Conservation (phyloP, 2,113 vertebrate genomes). For the Labrus mixtus region DNA sequence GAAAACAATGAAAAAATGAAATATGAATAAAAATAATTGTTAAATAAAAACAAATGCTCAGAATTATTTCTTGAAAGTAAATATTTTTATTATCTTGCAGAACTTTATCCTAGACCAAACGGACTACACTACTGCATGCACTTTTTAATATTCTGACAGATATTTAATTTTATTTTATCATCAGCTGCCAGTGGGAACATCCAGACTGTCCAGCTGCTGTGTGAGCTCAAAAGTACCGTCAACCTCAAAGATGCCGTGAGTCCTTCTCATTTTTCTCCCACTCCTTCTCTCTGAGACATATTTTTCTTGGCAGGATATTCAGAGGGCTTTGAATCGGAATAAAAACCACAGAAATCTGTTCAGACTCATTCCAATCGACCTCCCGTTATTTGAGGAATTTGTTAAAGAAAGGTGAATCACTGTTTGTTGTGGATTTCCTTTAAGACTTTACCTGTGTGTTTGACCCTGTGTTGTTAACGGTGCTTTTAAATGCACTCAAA, state of each 20-base stretch:
- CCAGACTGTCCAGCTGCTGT: conserved; percentile 88
- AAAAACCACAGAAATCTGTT: conserved; percentile 27
- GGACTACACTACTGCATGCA: not conserved
- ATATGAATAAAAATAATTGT: too few relatives aligned
- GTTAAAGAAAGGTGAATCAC: not conserved
- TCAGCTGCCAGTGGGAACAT: conserved; percentile 88
- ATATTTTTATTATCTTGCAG: too few relatives aligned
- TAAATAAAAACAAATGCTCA: too few relatives aligned
- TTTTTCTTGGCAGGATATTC: conserved; percentile 43
- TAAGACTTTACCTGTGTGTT: not conserved
- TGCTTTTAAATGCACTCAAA: not conserved
- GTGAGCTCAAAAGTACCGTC: conserved; percentile 89
- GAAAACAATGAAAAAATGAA: too few relatives aligned
- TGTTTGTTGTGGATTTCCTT: not conserved
- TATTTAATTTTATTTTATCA: conserved; percentile 43
- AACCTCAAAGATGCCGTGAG: conserved; percentile 92
- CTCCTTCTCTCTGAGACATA: conserved; percentile 8
- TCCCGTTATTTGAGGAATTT: conserved; percentile 13
- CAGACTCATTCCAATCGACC: conserved; percentile 5
- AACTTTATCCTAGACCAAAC: not conserved
- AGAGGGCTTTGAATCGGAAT: not conserved
- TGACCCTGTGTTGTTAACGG: not conserved
- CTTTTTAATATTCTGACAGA: not conserved
- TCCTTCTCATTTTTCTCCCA: conserved; percentile 54
- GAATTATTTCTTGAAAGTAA: too few relatives aligned